Evolutionary conservation across 2,888 invertebrate species (phyloP).

Genomic region (Meandrusa payeni): DNA sequence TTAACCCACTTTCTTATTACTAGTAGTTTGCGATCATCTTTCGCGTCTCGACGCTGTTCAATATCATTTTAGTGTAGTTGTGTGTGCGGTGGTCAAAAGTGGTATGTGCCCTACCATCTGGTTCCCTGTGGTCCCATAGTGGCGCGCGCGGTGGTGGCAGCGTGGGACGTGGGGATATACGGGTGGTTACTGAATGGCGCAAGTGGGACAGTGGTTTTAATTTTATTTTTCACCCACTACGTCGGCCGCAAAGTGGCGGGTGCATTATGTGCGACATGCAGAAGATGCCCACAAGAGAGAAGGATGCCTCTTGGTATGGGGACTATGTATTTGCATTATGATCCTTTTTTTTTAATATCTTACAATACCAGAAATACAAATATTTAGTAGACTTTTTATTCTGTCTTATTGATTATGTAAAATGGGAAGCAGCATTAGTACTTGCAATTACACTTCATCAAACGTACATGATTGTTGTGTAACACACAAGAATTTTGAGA

Average conservation of each 20-base stretch:
- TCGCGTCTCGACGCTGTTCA: constrained; percentile 63
- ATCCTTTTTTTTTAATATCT: too few species aligned
- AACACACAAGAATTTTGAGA: constrained; percentile 13
- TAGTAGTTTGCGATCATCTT: constrained; percentile 58
- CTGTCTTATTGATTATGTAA: too few species aligned
- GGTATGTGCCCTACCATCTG: constrained; percentile 74
- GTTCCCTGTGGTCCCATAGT: constrained; percentile 67
- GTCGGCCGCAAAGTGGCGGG: constrained; percentile 38
- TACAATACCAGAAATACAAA: too few species aligned
- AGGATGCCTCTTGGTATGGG: constrained; percentile 70
- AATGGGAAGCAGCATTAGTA: too few species aligned
- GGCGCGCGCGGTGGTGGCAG: constrained; percentile 65
- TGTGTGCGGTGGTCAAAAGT: constrained; percentile 64
- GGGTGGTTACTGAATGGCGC: constrained; percentile 46
- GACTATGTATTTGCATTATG: background rate
- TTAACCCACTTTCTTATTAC: constrained; percentile 77
- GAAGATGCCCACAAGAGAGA: constrained; percentile 70
- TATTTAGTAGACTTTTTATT: too few species aligned
- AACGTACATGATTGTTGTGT: constrained; percentile 2
- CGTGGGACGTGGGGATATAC: constrained; percentile 63
- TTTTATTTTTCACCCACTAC: constrained; percentile 53
- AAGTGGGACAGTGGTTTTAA: constrained; percentile 63
- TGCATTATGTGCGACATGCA: constrained; percentile 73
- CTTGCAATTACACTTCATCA: background rate
- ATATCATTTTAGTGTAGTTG: constrained; percentile 65